Base-by-base conservation (phyloP, 1,140 invertebrate genomes). In the Drosophila dunni region DNA sequence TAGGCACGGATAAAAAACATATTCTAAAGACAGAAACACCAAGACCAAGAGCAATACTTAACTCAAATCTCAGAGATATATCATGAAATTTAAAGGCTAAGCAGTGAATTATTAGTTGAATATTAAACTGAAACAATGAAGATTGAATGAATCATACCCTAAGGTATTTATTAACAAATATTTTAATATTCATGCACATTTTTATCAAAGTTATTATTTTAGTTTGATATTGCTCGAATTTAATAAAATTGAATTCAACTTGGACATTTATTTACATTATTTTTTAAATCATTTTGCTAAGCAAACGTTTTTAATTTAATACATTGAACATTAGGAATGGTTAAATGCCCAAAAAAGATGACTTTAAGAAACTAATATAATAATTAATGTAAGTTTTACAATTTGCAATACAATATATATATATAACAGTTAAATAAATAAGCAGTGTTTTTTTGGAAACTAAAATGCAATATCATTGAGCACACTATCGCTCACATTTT, bases 401-500 rank as follows among this genome's bases (percentile, higher is more conserved):
- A 51, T 50, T 58, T 50, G 15, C 29, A 57, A 68, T 34, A 56
- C 11, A 17, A 62, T 20, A 20, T 20, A 20, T 20, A 50, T 36
- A 34, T 34, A 29, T 29, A 29, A 29, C 24, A 29, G 10, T 42
- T 36, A 44, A 54, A 63, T 58, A 34, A 54, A 68, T 10, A 40
- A 63, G 7, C 40, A 6, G 3, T 15, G 48, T 29, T 29, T 51
- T 51, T 0, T 48, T 62, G 29, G 13, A 45, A n/a, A 50, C 42
- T 90, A 91, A 45, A 83, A 56, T 38, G 67, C 69, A 38, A 90
- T 58, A 72, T 91, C 85, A 2, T 91, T 84, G 13, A 92, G 66
- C 10, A 92, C 78, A 34, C 79, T 82, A 48, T 92, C 91, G 60
- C 91, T 92, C 13, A 85, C 81, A 44, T 92, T 81, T 9, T 65